Conservation (phyloP, 2,797 vertebrate species). For the Hylomyscus alleni region DNA sequence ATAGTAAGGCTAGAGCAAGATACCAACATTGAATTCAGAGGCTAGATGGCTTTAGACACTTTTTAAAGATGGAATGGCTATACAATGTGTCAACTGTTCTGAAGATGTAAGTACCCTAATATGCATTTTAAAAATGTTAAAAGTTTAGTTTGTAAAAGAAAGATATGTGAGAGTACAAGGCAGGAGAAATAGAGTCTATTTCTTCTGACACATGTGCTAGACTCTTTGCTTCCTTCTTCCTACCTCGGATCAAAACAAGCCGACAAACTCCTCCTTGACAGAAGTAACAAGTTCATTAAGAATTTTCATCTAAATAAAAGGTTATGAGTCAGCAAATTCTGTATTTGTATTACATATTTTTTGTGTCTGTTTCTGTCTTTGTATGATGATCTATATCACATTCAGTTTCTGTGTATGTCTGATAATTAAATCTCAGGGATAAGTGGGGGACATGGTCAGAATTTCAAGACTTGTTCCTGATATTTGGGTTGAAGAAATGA, state of each 20-base stretch:
- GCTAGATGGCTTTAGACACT: not conserved
- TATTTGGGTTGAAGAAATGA: not conserved
- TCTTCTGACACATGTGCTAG: no score
- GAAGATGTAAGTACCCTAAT: not conserved
- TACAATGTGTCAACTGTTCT: not conserved
- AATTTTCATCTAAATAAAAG: not conserved
- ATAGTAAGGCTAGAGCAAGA: not conserved
- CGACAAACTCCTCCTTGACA: not conserved
- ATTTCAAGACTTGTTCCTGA: not conserved
- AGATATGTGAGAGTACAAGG: no score
- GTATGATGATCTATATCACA: not conserved
- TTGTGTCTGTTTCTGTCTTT: not conserved
- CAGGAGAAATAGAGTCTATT: rapidly evolving
- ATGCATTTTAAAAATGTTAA: not conserved
- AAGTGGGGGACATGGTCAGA: not conserved
- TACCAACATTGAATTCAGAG: not conserved
- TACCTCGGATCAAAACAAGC: not conserved
- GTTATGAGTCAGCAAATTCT: not conserved
- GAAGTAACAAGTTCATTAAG: not conserved
- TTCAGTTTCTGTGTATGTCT: not conserved
- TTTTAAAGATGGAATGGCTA: not conserved
- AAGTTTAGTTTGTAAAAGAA: not conserved
- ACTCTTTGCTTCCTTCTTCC: not conserved
- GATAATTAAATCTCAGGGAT: not conserved
- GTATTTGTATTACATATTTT: no score